Conservation (phyloP, 2,797 vertebrate genomes). For the Paratrypauchen microcephalus region DNA sequence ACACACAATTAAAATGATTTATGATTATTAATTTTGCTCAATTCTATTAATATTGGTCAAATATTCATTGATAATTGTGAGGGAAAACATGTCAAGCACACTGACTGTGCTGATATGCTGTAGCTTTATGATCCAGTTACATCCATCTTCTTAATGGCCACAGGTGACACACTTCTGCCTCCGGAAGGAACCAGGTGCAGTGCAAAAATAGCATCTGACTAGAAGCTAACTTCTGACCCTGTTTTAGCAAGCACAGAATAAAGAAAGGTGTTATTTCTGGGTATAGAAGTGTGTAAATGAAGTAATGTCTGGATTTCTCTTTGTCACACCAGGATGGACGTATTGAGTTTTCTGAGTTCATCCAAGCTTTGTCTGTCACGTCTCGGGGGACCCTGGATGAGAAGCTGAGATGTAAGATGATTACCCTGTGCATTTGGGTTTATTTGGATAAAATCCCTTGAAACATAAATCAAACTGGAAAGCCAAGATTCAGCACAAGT, state of each 20-base stretch:
- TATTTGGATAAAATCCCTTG: not conserved
- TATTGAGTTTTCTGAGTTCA: slow-evolving; percentile 98
- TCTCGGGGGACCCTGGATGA: slow-evolving; percentile 96
- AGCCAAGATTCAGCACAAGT: not conserved
- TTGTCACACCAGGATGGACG: slow-evolving; percentile 85
- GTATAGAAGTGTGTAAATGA: slow-evolving; percentile 29
- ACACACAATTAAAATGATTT: not conserved
- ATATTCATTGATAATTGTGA: slow-evolving; percentile 17
- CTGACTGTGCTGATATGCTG: slow-evolving; percentile 29
- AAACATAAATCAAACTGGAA: not conserved
- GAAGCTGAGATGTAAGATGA: slow-evolving; percentile 90
- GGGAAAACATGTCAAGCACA: slow-evolving; percentile 20
- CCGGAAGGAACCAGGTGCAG: slow-evolving; percentile 65
- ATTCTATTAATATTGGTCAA: too few relatives aligned
- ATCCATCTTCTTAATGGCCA: slow-evolving; percentile 71
- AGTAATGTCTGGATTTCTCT: slow-evolving; percentile 17
- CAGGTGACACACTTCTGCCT: slow-evolving; percentile 65
- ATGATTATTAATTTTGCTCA: not conserved
- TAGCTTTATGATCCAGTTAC: slow-evolving; percentile 46
- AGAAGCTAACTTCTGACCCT: slow-evolving; percentile 62
- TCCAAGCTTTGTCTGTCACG: slow-evolving; percentile 97
- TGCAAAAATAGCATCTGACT: slow-evolving; percentile 71
- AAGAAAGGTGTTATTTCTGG: slow-evolving; percentile 39
- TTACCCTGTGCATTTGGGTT: not conserved
- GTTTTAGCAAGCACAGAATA: slow-evolving; percentile 54